Evolutionary conservation across 1,140 invertebrate genomes (phyloP).

Genomic region (Drosophila saltans): DNA sequence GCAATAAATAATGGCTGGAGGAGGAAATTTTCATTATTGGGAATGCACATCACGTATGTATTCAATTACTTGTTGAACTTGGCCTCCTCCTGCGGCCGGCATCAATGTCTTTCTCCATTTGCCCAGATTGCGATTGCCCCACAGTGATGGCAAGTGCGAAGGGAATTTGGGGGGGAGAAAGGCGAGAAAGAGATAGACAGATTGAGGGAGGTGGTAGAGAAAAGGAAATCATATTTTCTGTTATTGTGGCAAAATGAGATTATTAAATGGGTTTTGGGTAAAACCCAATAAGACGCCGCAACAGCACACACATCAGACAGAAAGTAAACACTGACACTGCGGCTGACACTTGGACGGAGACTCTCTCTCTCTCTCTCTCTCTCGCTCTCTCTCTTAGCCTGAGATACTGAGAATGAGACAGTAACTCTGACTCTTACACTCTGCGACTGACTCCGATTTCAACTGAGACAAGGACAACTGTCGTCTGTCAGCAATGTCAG

Average conservation of each 20-base stretch:
- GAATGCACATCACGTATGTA: slow-evolving; percentile 72
- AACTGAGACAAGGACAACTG: slow-evolving; percentile 53
- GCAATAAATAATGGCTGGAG: slow-evolving; percentile 72
- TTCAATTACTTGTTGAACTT: slow-evolving; percentile 82
- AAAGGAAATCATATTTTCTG: slow-evolving; percentile 80
- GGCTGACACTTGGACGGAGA: neutral
- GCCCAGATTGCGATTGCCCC: slow-evolving; percentile 52
- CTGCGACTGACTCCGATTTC: too few species aligned
- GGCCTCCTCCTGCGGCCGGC: slow-evolving; percentile 12
- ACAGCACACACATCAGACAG: slow-evolving; percentile 58
- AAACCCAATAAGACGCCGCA: slow-evolving; percentile 71
- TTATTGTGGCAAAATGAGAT: slow-evolving; percentile 83
- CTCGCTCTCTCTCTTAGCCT: neutral
- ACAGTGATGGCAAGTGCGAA: neutral
- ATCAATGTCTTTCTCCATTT: slow-evolving; percentile 16
- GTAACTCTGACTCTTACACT: neutral
- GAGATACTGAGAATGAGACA: neutral
- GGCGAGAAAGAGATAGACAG: neutral
- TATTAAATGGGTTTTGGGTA: slow-evolving; percentile 82
- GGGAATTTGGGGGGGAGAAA: neutral
- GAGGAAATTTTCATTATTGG: slow-evolving; percentile 57
- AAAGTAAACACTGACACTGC: slow-evolving; percentile 67
- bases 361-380: neutral
- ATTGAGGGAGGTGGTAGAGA: neutral
- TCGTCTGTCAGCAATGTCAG: slow-evolving; percentile 14